Percentiles rank a stretch among this genome's conserved stretches.
These are phyloP conservation scores for Sycophaga agraensis DNA, from an alignment of 1,140 invertebrate species.

Conservation along the genomic window DNA sequence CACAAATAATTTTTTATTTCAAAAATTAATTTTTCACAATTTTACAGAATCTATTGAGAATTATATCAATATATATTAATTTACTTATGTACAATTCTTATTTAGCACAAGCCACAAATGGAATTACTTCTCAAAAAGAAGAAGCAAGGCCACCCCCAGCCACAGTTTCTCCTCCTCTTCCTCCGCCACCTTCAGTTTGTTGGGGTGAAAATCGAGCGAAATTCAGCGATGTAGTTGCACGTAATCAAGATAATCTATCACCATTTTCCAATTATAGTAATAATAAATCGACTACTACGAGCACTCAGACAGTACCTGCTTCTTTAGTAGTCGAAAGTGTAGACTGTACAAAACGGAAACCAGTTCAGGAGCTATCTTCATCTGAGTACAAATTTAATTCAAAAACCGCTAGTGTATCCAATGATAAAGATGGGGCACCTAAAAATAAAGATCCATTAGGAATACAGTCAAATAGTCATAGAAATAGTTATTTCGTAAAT, in stretches of 20 bases:
- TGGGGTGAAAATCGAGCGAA: conserved; percentile 61
- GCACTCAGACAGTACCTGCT: conserved; percentile 10
- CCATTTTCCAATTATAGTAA: conserved; percentile 36
- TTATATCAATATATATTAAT: too few relatives aligned
- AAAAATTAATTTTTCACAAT: background rate
- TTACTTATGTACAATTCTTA: background rate
- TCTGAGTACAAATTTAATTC: conserved; percentile 37
- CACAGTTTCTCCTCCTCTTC: conserved; percentile 23
- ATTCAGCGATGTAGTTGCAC: conserved; percentile 64
- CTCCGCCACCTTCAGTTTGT: conserved; percentile 45
- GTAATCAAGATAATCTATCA: conserved; percentile 46
- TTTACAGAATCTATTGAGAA: background rate
- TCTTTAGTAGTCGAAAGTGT: background rate
- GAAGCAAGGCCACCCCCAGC: conserved; percentile 33
- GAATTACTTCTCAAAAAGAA: conserved; percentile 36
- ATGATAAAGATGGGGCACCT: conserved; percentile 31
- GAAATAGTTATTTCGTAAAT: conserved; percentile 50
- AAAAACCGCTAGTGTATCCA: conserved; percentile 23
- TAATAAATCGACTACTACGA: conserved; percentile 31
- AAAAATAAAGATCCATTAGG: conserved; percentile 32
- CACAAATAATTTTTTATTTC: background rate
- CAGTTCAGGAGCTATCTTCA: conserved; percentile 32
- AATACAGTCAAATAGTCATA: conserved; percentile 34
- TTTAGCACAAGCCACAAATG: conserved; percentile 34
- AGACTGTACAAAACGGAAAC: conserved; percentile 34